Evolutionary conservation across 2,888 invertebrate species (phyloP).

Genomic region (Rhamnusium bicolor): DNA sequence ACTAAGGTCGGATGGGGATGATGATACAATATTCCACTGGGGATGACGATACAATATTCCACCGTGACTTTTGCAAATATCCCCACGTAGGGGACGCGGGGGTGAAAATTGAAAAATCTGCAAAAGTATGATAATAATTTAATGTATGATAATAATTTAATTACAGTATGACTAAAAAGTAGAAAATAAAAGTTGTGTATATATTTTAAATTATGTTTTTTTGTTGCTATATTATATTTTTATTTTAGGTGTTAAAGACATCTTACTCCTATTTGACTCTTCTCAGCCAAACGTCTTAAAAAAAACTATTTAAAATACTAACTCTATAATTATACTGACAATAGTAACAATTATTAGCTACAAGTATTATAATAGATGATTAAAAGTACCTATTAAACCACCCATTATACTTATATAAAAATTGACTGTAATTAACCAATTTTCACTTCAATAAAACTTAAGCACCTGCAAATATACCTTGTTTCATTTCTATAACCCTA

Average conservation of each 20-base stretch:
- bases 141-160: no score
- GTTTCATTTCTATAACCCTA: not conserved
- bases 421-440: not conserved
- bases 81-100: no score
- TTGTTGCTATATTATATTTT: no score
- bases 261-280: slow-evolving; percentile 50
- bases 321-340: not conserved
- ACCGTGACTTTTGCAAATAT: no score
- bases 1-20: no score
- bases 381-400: not conserved
- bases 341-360: not conserved
- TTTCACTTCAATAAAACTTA: slow-evolving; percentile 5
- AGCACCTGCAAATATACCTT: not conserved
- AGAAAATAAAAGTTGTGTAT: no score
- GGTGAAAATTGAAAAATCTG: no score
- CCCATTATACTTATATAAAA: not conserved
- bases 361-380: not conserved
- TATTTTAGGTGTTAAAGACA: slow-evolving; percentile 50
- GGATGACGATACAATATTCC: no score
- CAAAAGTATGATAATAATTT: no score
- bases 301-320: not conserved
- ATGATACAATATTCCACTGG: no score
- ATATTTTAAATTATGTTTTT: no score
- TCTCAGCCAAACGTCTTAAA: slow-evolving; percentile 39
- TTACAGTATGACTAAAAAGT: no score